These are phyloP conservation scores for Caenorhabditis virilis DNA, from an alignment of 2,888 invertebrate species.

Conservation along the genomic window DNA sequence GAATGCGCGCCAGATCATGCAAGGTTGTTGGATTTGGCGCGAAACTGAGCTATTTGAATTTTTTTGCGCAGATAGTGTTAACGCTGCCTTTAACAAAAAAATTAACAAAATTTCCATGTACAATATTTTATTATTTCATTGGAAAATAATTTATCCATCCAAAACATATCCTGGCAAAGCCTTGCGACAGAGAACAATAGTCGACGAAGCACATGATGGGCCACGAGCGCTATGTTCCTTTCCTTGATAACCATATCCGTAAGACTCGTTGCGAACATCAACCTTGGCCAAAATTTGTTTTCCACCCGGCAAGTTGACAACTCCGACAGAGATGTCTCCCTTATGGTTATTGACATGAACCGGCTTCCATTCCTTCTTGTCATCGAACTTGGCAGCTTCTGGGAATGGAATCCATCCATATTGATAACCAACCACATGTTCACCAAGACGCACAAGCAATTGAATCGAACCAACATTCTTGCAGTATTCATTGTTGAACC, in stretches of 20 bases:
- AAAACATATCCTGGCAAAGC: conserved; percentile 53
- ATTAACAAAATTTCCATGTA: no score
- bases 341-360: conserved; percentile 55
- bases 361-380: conserved; percentile 52
- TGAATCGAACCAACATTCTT: conserved; percentile 57
- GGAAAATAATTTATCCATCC: conserved; percentile 41
- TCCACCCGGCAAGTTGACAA: conserved; percentile 47
- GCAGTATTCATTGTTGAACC: conserved; percentile 47
- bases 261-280: conserved; percentile 55
- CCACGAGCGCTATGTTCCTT: conserved; percentile 41
- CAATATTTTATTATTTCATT: no score
- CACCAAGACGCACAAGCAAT: conserved; percentile 43
- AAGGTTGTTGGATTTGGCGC: no score
- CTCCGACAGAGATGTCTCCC: conserved; percentile 57
- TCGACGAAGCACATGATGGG: conserved; percentile 30
- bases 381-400: conserved; percentile 49
- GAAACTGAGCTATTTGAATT: no score
- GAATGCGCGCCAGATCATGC: no score
- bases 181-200: conserved; percentile 55
- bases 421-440: conserved; percentile 49
- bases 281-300: conserved; percentile 59
- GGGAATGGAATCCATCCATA: conserved; percentile 55
- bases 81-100: no score
- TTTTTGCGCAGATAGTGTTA: no score
- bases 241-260: conserved; percentile 47